Evolutionary conservation across 2,888 invertebrate species (phyloP).

Genomic region (Cepaea hortensis): DNA sequence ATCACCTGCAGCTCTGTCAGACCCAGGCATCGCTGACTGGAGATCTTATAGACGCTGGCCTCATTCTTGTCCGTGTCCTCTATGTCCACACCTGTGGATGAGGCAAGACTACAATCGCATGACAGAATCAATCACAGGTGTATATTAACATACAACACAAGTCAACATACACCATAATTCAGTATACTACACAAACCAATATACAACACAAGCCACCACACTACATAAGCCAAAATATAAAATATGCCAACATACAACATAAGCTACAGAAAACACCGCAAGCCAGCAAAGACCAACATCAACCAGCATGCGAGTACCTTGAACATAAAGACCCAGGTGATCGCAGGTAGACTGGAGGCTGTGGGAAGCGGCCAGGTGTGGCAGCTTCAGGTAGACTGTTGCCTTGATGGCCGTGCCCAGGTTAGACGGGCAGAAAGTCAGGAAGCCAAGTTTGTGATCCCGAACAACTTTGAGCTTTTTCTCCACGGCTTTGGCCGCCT

Average conservation of each 20-base stretch:
- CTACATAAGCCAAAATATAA: too few species aligned
- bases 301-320: slow-evolving; percentile 68
- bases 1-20: slow-evolving; percentile 66
- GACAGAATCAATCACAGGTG: too few species aligned
- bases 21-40: slow-evolving; percentile 70
- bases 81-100: slow-evolving; percentile 62
- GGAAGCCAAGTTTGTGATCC: slow-evolving; percentile 86
- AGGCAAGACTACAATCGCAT: neutral
- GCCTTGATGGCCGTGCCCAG: slow-evolving; percentile 94
- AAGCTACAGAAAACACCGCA: too few species aligned
- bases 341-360: slow-evolving; percentile 87
- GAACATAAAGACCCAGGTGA: slow-evolving; percentile 85
- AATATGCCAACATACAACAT: too few species aligned
- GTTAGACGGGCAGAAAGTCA: slow-evolving; percentile 90
- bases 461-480: slow-evolving; percentile 80
- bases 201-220: too few species aligned
- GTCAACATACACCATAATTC: neutral
- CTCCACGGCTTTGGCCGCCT: slow-evolving; percentile 86
- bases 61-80: slow-evolving; percentile 68
- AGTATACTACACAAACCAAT: too few species aligned
- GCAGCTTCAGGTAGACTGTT: slow-evolving; percentile 92
- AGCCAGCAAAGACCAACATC: too few species aligned
- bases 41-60: slow-evolving; percentile 70
- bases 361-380: slow-evolving; percentile 84
- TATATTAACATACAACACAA: neutral